Evolutionary conservation across 2,113 vertebrate species (phyloP).

Genomic region (Arothron firmamentum): DNA sequence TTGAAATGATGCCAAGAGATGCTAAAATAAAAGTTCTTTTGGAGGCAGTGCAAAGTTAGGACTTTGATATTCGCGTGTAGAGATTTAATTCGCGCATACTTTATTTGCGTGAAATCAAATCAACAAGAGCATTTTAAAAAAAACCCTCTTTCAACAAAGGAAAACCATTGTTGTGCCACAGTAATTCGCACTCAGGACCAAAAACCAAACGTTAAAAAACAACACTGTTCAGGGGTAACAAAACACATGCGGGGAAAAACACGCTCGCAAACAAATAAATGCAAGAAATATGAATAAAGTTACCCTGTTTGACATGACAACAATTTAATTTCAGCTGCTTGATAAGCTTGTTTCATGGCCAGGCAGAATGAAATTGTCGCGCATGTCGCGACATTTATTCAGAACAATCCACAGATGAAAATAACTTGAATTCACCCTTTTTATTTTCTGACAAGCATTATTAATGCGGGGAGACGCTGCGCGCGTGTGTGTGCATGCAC

Average conservation of each 20-base stretch:
- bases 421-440: constrained; percentile 37
- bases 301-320: constrained; percentile 40
- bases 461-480: constrained; percentile 6
- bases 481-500: constrained; percentile 7
- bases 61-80: too few species aligned
- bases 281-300: background rate
- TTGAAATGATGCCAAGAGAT: constrained; percentile 4
- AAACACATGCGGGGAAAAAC: background rate
- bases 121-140: background rate
- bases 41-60: too few species aligned
- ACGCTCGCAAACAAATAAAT: constrained; percentile 1
- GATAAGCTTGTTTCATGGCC: constrained; percentile 29
- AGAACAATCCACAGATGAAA: constrained; percentile 38
- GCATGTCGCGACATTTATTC: constrained; percentile 45
- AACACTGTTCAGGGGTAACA: too few species aligned
- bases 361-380: constrained; percentile 20
- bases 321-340: constrained; percentile 45
- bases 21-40: too few species aligned
- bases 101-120: background rate
- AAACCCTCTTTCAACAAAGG: background rate
- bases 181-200: too few species aligned
- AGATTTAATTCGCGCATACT: too few species aligned
- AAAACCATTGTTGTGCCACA: too few species aligned
- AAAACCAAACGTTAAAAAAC: too few species aligned
- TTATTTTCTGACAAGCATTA: constrained; percentile 25